Conservation (phyloP, 2,113 vertebrate genomes). For the Urocolius indicus region DNA sequence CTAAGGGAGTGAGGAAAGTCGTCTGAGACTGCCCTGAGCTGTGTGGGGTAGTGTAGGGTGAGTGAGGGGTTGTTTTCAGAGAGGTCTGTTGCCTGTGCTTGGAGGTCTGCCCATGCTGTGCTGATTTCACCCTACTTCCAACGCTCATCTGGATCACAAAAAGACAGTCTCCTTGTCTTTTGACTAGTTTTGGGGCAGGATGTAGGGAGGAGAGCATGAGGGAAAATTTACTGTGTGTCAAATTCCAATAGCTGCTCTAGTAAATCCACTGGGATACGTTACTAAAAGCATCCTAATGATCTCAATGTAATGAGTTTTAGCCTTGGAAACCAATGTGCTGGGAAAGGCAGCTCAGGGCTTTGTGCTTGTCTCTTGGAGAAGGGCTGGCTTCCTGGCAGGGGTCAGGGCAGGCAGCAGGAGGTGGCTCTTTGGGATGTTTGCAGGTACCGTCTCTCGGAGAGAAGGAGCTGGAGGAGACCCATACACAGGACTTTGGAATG, state of each 20-base stretch:
- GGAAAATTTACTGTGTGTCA: not conserved
- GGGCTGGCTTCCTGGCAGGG: not conserved
- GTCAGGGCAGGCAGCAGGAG: not conserved
- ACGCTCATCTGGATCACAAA: not conserved
- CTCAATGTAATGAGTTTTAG: not conserved
- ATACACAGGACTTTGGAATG: not conserved
- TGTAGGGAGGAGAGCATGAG: not conserved
- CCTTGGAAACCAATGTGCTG: not conserved
- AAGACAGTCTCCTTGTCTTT: not conserved
- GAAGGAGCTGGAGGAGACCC: not conserved
- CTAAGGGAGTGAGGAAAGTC: not conserved
- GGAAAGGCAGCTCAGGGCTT: not conserved
- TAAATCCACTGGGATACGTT: not conserved
- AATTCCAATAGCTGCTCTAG: not conserved
- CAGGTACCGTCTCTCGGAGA: fast-evolving
- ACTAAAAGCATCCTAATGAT: conserved; percentile 44
- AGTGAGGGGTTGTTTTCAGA: fast-evolving
- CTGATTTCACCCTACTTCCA: not conserved
- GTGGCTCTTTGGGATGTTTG: not conserved
- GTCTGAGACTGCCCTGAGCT: not conserved
- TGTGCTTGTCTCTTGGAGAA: not conserved
- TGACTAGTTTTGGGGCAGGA: not conserved
- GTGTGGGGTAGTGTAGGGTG: fast-evolving
- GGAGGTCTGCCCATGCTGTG: not conserved
- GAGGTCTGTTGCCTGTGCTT: not conserved